A percentile compares a stretch with the other conserved stretches of the same genome.
phyloP scores from a whole-genome alignment of 2,113 vertebrate species.

The Aviceda subcristata region DNA sequence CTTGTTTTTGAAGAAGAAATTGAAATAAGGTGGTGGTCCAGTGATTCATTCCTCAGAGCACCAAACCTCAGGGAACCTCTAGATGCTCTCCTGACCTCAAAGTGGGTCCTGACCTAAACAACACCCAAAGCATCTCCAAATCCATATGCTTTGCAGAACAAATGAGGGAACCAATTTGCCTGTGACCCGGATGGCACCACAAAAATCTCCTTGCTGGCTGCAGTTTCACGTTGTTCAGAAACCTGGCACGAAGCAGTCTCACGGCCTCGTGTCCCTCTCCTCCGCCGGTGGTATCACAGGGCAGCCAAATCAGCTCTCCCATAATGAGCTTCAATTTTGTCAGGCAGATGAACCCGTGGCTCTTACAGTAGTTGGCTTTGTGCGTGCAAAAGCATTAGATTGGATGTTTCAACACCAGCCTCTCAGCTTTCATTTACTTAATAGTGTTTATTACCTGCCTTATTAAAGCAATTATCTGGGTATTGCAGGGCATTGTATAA shows the following conservation, averaged over 20 bases:
- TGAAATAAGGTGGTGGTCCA: not conserved
- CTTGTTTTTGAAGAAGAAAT: not conserved
- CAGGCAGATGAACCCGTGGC: not conserved
- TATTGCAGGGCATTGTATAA: not conserved
- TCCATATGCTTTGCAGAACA: not conserved
- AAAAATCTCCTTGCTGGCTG: not conserved
- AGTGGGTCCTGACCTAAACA: not conserved
- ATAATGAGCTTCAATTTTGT: not conserved
- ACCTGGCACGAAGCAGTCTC: not conserved
- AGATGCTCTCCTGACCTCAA: not conserved
- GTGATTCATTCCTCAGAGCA: not conserved
- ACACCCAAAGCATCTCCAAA: not conserved
- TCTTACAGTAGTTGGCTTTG: not conserved
- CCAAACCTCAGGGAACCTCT: not conserved
- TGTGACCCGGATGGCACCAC: not conserved
- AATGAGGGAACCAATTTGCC: not conserved
- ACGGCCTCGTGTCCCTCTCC: not conserved
- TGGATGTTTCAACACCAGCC: not conserved
- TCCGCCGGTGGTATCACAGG: not conserved
- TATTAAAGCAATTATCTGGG: slow-evolving; percentile 21
- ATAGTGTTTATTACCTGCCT: slow-evolving; percentile 7
- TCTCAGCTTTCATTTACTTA: slow-evolving; percentile 8
- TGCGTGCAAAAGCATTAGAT: not conserved
- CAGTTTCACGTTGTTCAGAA: not conserved
- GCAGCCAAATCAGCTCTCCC: not conserved